Evolutionary conservation across 1,140 invertebrate genomes (phyloP), one percentile per base, ranked within the genome.

Genomic region (Temnothorax curvispinosus): DNA sequence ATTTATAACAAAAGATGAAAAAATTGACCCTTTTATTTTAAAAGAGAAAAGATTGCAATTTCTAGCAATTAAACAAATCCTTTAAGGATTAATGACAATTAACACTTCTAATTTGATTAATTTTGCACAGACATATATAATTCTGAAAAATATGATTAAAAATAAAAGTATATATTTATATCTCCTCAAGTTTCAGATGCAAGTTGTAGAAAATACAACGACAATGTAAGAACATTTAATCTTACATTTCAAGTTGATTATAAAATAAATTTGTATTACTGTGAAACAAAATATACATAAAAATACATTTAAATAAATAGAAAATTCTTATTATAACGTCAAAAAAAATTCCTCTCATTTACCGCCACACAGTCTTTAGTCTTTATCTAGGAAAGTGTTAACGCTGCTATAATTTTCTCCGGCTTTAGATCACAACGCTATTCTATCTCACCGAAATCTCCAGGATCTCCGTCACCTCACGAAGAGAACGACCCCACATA

Each of bases 401-500:
- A 77, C 27, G 3, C 47, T 32, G 38, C 21, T 41, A 21, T 38
- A 78, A 81, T 8, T 21, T 58, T 58, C 27, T 50, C 35, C 11
- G 13, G 9, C 2, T 69, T 3, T n/a, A 32, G 11, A 35, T 71
- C 38, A 56, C 41, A 13, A 58, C 18, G 18, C 32, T 74, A 15
- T 60, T 72, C 54, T 60, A 82, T 82, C 41, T 47, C 54, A 27
- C 13, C 4, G 69, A 60, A 72, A 74, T 60, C 80, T 74, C 27
- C 13, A 54, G 4, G 54, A 84, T 84, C 69, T 74, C 9, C 69
- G 67, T 82, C 69, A 74, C 54, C 44, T 84, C n/a, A 60, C 7
- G 69, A 50, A 74, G 80, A 72, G 65, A 72, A 82, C 67, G 80
- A 84, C 69, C 41, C 32, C 65, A 56, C 35, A 54, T 56, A 71